These are phyloP conservation scores for Helleia helle DNA, from an alignment of 2,888 invertebrate species.

Conservation along the genomic window DNA sequence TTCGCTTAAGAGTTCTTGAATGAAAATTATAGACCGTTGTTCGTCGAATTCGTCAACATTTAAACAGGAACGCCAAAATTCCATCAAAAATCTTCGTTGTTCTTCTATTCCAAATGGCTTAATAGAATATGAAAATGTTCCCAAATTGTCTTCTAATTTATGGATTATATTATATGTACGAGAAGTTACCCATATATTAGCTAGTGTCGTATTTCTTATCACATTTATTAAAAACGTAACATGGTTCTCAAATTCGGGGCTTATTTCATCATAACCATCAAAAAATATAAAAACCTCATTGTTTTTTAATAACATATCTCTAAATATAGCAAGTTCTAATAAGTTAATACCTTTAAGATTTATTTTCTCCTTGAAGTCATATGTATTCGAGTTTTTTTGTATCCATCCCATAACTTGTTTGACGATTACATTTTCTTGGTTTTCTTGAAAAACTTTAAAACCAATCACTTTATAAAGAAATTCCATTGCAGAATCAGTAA, in stretches of 20 bases:
- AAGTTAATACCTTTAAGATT: not conserved
- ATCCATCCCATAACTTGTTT: not conserved
- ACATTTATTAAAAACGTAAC: not conserved
- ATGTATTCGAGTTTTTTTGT: not conserved
- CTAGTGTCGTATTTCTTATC: not conserved
- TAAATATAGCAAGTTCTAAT: not conserved
- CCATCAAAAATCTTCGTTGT: not conserved
- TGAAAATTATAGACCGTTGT: not conserved
- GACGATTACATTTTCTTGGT: not conserved
- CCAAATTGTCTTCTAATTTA: slow-evolving; percentile 2
- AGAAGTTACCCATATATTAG: slow-evolving; percentile 2
- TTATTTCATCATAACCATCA: not conserved
- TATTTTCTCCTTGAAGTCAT: not conserved
- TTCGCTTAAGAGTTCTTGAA: not conserved
- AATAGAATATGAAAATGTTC: not conserved
- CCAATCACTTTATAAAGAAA: not conserved
- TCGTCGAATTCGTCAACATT: not conserved
- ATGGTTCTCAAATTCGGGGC: not conserved
- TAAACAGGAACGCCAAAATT: not conserved
- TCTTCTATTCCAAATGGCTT: not conserved
- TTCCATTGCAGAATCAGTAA: not conserved
- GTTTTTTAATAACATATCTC: not conserved
- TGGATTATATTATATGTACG: slow-evolving; percentile 2
- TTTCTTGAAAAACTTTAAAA: not conserved
- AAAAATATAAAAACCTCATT: slow-evolving; percentile 1